phyloP scores from a whole-genome alignment of 1,140 invertebrate species.

The Phthorimaea operculella region DNA sequence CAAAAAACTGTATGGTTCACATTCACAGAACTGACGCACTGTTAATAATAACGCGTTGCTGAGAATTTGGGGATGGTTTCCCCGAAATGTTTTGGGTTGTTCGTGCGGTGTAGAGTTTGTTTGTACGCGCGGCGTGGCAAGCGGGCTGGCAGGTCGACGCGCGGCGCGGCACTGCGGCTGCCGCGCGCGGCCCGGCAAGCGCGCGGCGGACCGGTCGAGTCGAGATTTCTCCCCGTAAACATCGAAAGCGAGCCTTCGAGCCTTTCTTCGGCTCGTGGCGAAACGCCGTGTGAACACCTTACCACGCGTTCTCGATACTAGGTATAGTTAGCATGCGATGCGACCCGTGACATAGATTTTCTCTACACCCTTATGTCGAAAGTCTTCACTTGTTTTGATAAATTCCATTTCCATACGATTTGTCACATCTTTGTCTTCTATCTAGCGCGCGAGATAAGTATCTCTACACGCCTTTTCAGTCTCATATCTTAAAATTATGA shows the following conservation, averaged over 20 bases:
- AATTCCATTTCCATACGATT: too few relatives aligned
- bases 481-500: too few relatives aligned
- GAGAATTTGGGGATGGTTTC: slow-evolving; percentile 8
- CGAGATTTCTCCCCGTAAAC: slow-evolving; percentile 64
- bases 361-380: too few relatives aligned
- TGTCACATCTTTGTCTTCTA: too few relatives aligned
- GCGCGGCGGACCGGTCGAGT: slow-evolving; percentile 32
- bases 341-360: too few relatives aligned
- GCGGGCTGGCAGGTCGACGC: slow-evolving; percentile 25
- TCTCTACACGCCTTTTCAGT: too few relatives aligned
- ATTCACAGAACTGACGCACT: slow-evolving; percentile 14
- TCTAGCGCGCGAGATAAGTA: too few relatives aligned
- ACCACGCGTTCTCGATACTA: slow-evolving; percentile 30
- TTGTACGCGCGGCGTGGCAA: slow-evolving; percentile 17
- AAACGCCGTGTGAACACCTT: slow-evolving; percentile 35
- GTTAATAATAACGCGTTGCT: not conserved
- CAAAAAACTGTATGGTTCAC: slow-evolving; percentile 19
- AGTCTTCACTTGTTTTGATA: too few relatives aligned
- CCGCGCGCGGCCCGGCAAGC: slow-evolving; percentile 14
- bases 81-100: slow-evolving; percentile 18
- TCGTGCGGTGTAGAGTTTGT: slow-evolving; percentile 17
- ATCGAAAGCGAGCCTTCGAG: slow-evolving; percentile 60
- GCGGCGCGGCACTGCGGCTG: slow-evolving; percentile 35
- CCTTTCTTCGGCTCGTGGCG: slow-evolving; percentile 56
- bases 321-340: too few relatives aligned